phyloP scores from a whole-genome alignment of 92 coral and sea anemone species.

The Parazoanthus darwini region DNA sequence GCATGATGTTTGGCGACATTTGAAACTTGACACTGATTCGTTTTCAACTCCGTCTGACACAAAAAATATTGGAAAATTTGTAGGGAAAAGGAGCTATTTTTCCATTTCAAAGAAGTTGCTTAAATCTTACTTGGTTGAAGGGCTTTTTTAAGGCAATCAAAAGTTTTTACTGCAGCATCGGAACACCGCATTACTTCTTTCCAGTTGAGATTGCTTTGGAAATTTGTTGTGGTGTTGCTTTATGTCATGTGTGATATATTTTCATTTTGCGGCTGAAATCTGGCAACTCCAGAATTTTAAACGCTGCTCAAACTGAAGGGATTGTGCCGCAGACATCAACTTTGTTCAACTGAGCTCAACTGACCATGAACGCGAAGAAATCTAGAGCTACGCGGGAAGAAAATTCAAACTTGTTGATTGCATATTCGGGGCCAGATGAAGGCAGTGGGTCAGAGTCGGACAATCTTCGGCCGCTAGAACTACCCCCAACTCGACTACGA shows the following conservation, averaged over 20 bases:
- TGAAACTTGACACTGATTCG: slow-evolving; percentile 25
- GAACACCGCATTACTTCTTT: background rate
- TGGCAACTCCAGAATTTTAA: background rate
- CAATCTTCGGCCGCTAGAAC: slow-evolving; percentile 75
- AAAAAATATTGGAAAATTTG: background rate
- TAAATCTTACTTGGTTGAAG: background rate
- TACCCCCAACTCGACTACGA: slow-evolving; percentile 87
- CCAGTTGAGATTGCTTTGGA: background rate
- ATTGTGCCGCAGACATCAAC: background rate
- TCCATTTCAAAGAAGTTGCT: background rate
- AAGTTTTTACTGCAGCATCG: background rate
- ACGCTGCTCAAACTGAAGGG: background rate
- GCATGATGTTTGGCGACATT: slow-evolving; percentile 38
- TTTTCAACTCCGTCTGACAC: background rate
- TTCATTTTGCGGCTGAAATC: background rate
- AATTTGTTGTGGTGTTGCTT: background rate
- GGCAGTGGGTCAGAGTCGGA: slow-evolving; percentile 74
- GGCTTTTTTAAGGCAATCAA: background rate
- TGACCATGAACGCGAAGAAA: slow-evolving; percentile 60
- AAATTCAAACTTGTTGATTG: slow-evolving; percentile 60
- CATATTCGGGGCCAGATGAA: slow-evolving; percentile 66
- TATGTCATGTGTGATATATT: background rate
- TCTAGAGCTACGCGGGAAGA: slow-evolving; percentile 54
- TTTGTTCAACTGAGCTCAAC: background rate
- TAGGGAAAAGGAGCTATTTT: background rate